Evolutionary conservation across 1,140 invertebrate genomes (phyloP), one percentile per base, ranked within the genome.

Genomic region (Meloidogyne exigua): DNA sequence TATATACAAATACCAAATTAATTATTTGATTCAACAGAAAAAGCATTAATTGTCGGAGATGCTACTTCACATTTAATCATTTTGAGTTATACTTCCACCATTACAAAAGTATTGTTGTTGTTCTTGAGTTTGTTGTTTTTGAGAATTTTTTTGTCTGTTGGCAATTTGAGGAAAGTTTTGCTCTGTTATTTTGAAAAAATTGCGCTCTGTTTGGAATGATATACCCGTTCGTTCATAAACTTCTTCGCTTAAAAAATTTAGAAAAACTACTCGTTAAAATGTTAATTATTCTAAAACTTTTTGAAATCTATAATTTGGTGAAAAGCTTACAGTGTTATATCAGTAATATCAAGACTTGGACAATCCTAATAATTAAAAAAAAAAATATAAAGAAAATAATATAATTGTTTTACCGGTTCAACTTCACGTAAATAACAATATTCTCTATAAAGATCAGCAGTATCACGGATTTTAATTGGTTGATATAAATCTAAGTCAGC

Each of bases 211-310:
- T 69, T 79, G 78, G 44, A 67, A 79, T 32, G 68, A 75, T 26
- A 79, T 75, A 26, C 78, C 78, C 15, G 69, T 78, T 67, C 78
- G 79, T 23, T 79, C 79, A 62, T 79, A 79, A 26, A 79, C 78
- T 49, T 79, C 78, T 49, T 79, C 78, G 18, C 65, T 68, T 3
- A 3, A 21, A 74, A 49, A 21, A 26, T 69, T 21, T 32, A 18
- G 63, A 23, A 21, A 44, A n/a, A 39, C 4, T 9, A 39, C 9
- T 10, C 2, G 2, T 7, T 32, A 32, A 32, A 32, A 32, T 3
- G 2, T 32, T 32, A 32, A 7, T 32, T 32, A 32, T 32, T 32
- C 28, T 49, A 49, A 49, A 49, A 49, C 15, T 18, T 18, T 49
- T 49, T 13, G n/a, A 44, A 44, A 44, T 44, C 4, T 57, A 7